Percentiles rank a stretch among this genome's conserved stretches.
These are phyloP conservation scores for Euura lappo DNA, from an alignment of 1,140 invertebrate genomes.

Conservation along the genomic window DNA sequence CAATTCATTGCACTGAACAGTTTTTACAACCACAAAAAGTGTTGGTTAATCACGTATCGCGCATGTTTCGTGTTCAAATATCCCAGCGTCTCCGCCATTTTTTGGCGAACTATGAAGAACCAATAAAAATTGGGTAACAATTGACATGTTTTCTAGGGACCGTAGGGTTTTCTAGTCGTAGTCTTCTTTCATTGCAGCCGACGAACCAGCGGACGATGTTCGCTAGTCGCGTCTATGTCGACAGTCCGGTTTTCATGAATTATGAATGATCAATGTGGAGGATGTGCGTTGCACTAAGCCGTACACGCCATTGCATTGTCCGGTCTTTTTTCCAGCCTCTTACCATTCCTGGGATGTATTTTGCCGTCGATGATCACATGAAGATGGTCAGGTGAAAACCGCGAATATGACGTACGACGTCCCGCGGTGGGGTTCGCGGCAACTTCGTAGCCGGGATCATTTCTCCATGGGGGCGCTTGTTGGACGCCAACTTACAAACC, in stretches of 20 bases:
- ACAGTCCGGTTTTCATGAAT: not conserved
- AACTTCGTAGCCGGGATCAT: not conserved
- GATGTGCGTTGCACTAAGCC: not conserved
- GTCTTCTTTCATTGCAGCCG: slow-evolving; percentile 11
- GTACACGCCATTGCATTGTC: not conserved
- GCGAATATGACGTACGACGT: not conserved
- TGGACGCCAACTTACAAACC: slow-evolving; percentile 58
- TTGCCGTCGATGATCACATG: no score
- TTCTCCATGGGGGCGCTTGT: slow-evolving; percentile 51
- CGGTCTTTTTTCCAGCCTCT: not conserved
- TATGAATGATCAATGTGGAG: not conserved
- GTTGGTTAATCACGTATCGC: no score
- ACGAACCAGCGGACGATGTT: slow-evolving; percentile 11
- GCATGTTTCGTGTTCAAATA: no score
- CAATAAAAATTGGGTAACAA: no score
- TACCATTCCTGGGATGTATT: not conserved
- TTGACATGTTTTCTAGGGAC: not conserved
- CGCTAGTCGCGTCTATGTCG: slow-evolving; percentile 15
- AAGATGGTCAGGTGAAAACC: not conserved
- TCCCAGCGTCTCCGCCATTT: no score
- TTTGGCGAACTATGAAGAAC: no score
- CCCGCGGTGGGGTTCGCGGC: not conserved
- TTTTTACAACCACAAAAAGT: no score
- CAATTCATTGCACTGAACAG: no score
- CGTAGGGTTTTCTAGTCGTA: slow-evolving; percentile 30